Evolutionary conservation across 2,888 invertebrate species (phyloP), one percentile per base, ranked within the genome.

Genomic region (Lingula anatina): DNA sequence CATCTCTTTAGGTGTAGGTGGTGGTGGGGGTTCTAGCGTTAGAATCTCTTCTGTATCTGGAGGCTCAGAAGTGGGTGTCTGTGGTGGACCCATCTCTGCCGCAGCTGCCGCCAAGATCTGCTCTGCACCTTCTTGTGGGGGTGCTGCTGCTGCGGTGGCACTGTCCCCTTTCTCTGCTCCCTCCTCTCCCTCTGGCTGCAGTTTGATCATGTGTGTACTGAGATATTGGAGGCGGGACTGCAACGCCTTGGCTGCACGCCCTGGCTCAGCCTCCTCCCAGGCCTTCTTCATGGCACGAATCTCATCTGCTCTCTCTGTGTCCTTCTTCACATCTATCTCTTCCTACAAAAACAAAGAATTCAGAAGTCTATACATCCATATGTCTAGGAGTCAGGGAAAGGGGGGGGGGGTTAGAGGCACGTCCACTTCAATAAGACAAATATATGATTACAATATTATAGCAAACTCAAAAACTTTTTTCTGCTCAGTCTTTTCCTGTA

Each of bases 261-360:
- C 76, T 4, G 74, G 74, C 48, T 76, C 73, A 9, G 75, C 72
- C 50, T 72, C 73, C 49, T 77, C 76, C 76, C 77, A 77, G 1
- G 75, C 75, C 54, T 67, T 72, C 66, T 77, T 77, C 61, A 75
- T 64, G 7, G 75, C 72, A 38, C 70, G 54, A 41, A 76, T 74
- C 56, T 76, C 71, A 59, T 76, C 75, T 3, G 71, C 70, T 49
- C 75, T 57, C 59, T 76, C 74, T 15, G 72, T 73, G 57, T 76
- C 75, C 49, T 73, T 75, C 55, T 69, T 68, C 18, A 76, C 67
- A 26, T 73, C 74, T 20, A 75, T 64, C 40, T 72, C 70, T 31
- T 75, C 73, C 74, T 74, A 56, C 2, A 54, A 47, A 15, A 27
- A 51, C 25, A 47, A 27, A 37, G 24, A 44, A n/a, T 24, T 5